phyloP scores from a whole-genome alignment of 2,113 vertebrate genomes.

The Choloepus hoffmanni region DNA sequence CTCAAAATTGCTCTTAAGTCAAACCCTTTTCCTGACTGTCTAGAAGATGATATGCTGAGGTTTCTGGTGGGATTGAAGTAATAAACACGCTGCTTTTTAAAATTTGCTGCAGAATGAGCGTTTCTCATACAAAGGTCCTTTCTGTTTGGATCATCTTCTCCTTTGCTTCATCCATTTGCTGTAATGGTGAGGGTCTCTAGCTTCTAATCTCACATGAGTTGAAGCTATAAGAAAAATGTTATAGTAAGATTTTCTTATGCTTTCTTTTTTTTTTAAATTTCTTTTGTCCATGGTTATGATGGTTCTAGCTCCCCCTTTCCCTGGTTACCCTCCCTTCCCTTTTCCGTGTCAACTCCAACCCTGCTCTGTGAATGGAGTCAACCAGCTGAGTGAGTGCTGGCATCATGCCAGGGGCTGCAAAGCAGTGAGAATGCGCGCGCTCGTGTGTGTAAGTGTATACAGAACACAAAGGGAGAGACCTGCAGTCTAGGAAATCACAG shows the following conservation, averaged over 20 bases:
- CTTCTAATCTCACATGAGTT: constrained; percentile 50
- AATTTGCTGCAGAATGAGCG: constrained; percentile 48
- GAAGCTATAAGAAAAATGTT: constrained; percentile 23
- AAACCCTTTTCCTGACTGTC: constrained; percentile 44
- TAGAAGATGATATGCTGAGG: constrained; percentile 46
- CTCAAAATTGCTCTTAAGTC: constrained; percentile 15
- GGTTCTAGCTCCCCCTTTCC: constrained; percentile 69
- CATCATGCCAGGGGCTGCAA: constrained; percentile 82
- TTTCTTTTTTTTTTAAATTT: constrained; percentile 40
- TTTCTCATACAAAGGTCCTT: constrained; percentile 71
- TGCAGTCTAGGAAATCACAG: constrained; percentile 86
- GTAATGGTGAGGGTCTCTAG: constrained; percentile 33
- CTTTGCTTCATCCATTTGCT: constrained; percentile 48
- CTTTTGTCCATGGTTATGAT: constrained; percentile 84
- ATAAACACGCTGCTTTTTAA: constrained; percentile 65
- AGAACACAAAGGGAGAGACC: constrained; percentile 86
- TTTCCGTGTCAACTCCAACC: constrained; percentile 80
- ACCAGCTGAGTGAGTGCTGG: constrained; percentile 86
- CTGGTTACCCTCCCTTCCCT: constrained; percentile 29
- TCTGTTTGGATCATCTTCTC: constrained; percentile 25
- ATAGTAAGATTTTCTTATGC: constrained; percentile 43
- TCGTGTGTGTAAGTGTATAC: constrained; percentile 76
- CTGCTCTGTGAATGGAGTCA: constrained; percentile 83
- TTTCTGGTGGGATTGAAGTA: constrained; percentile 69
- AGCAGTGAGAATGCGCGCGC: constrained; percentile 79